phyloP scores from a whole-genome alignment of 2,113 vertebrate species.

The Neoarius graeffei region DNA sequence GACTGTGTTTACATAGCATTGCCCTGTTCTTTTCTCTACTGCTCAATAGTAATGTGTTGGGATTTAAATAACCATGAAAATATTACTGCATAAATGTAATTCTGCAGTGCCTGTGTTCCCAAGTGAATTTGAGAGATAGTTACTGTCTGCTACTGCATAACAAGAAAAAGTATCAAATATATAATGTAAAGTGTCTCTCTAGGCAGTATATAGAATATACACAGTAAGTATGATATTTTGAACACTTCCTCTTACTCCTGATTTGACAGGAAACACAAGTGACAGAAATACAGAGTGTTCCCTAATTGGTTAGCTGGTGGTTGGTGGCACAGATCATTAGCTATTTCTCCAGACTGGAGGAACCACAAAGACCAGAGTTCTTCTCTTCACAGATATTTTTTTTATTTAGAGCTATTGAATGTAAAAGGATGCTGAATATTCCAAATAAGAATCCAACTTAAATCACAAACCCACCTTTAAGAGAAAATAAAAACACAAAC shows the following conservation, averaged over 20 bases:
- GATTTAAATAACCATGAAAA: slow-evolving; percentile 1
- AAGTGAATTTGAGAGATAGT: neutral
- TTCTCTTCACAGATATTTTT: neutral
- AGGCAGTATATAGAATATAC: neutral
- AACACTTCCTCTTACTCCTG: neutral
- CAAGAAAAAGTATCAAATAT: neutral
- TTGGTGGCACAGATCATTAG: neutral
- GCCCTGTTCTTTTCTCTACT: neutral
- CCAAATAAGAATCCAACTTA: neutral
- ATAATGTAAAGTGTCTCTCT: neutral
- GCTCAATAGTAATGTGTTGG: neutral
- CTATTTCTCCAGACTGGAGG: neutral
- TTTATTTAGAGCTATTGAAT: neutral
- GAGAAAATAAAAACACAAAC: neutral
- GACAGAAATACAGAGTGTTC: neutral
- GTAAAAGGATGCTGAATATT: neutral
- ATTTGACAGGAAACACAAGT: neutral
- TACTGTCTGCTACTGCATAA: neutral
- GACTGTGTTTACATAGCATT: neutral
- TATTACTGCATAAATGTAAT: neutral
- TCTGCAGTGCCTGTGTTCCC: neutral
- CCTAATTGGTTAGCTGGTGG: neutral
- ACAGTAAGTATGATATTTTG: neutral
- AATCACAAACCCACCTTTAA: neutral
- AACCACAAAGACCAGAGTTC: neutral